Conservation (phyloP, 2,113 vertebrate genomes). For the Eleginops maclovinus region DNA sequence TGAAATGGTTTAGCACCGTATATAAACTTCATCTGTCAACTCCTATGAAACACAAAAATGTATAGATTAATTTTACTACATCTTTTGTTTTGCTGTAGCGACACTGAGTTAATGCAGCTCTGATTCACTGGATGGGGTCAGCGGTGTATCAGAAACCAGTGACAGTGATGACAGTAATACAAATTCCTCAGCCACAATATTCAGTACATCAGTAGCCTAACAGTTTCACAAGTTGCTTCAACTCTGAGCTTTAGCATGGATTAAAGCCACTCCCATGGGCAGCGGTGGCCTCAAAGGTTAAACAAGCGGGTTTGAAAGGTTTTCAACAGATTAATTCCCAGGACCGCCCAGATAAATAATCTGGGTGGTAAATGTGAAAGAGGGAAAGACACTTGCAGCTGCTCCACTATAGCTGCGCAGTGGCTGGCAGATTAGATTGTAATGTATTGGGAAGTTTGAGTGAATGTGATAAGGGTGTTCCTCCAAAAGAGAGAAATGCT, state of each 20-base stretch:
- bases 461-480: too few relatives aligned
- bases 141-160: conserved; percentile 34
- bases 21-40: conserved; percentile 38
- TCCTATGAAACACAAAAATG: conserved; percentile 28
- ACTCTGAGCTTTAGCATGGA: conserved; percentile 1
- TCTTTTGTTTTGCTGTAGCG: conserved; percentile 3
- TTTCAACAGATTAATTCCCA: too few relatives aligned
- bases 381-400: too few relatives aligned
- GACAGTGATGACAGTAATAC: conserved; percentile 36
- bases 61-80: background rate
- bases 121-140: conserved; percentile 23
- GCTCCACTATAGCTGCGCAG: too few relatives aligned
- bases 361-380: too few relatives aligned
- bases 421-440: too few relatives aligned
- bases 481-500: too few relatives aligned
- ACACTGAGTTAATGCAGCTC: conserved; percentile 24
- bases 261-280: conserved; percentile 35
- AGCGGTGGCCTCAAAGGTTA: too few relatives aligned
- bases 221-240: conserved; percentile 17
- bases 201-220: conserved; percentile 59
- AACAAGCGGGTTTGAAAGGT: too few relatives aligned
- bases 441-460: too few relatives aligned
- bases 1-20: conserved; percentile 18
- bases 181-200: conserved; percentile 32
- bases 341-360: too few relatives aligned